phyloP scores from a whole-genome alignment of 2,113 vertebrate genomes.

The Montifringilla adamsi region DNA sequence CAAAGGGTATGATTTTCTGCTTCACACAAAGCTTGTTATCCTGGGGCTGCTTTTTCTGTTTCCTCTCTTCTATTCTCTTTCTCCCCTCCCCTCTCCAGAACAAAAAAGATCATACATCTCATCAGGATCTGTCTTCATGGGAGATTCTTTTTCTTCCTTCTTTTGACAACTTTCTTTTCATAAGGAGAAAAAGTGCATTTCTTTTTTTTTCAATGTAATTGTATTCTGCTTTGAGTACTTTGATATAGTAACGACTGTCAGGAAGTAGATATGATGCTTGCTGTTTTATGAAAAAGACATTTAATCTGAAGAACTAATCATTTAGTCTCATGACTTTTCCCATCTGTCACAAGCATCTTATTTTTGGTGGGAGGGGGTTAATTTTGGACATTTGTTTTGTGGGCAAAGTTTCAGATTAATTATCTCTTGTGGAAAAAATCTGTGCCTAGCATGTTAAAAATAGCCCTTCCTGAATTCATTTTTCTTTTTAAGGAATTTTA shows the following conservation, averaged over 20 bases:
- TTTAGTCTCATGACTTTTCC: conserved; percentile 35
- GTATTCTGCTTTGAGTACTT: conserved; percentile 42
- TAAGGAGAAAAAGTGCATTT: conserved; percentile 7
- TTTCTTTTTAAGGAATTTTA: conserved; percentile 33
- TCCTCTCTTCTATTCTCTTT: conserved; percentile 8
- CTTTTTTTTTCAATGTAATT: conserved; percentile 37
- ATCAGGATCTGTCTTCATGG: conserved; percentile 15
- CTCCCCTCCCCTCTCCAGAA: conserved; percentile 1
- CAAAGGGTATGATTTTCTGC: conserved; percentile 44
- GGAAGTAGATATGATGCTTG: conserved; percentile 16
- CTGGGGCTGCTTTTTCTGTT: conserved; percentile 35
- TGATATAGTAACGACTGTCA: conserved; percentile 29
- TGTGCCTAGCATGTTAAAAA: conserved; percentile 9
- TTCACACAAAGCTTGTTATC: conserved; percentile 46
- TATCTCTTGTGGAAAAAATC: conserved; percentile 16
- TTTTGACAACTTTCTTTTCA: conserved; percentile 56
- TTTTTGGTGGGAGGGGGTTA: not conserved
- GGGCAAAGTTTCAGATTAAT: conserved; percentile 27
- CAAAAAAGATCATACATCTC: conserved; percentile 35
- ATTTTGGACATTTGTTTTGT: conserved; percentile 19
- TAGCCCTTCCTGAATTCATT: conserved; percentile 22
- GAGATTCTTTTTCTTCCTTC: not conserved
- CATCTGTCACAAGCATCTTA: not conserved
- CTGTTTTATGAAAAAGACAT: conserved; percentile 9
- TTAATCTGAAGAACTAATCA: conserved; percentile 30